These are phyloP conservation scores for Helarctos malayanus DNA, from an alignment of 2,797 vertebrate genomes.

Conservation along the genomic window DNA sequence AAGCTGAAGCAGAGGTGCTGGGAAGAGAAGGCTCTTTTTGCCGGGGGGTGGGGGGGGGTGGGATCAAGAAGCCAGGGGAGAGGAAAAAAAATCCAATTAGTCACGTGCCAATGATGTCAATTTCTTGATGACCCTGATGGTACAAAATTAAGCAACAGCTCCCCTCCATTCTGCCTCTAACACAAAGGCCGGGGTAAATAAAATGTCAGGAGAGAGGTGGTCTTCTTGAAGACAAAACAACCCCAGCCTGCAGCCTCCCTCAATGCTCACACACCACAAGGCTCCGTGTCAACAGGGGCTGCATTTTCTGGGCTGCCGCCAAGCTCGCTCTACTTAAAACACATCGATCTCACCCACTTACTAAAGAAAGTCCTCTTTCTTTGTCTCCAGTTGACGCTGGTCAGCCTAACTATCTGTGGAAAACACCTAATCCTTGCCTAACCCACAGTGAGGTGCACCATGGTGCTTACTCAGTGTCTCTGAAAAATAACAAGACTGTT, in stretches of 20 bases:
- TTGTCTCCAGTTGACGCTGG: not conserved
- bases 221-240: not conserved
- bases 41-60: accelerated
- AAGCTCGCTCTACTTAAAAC: not conserved
- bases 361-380: not conserved
- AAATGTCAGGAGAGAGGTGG: not conserved
- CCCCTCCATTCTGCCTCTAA: not conserved
- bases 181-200: not conserved
- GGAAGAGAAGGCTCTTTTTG: not conserved
- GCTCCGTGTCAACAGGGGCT: not conserved
- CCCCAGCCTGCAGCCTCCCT: not conserved
- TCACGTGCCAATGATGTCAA: not conserved
- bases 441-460: not conserved
- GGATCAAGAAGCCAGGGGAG: not conserved
- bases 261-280: accelerated
- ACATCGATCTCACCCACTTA: not conserved
- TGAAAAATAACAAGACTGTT: not conserved
- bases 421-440: not conserved
- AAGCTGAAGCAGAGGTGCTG: not conserved
- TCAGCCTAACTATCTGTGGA: not conserved
- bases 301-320: not conserved
- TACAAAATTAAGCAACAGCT: not conserved
- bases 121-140: not conserved
- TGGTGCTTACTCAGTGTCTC: not conserved
- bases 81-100: not conserved